A percentile compares a stretch with the other conserved stretches of the same genome.
These are phyloP conservation scores for Dinothrombium tinctorium DNA, from an alignment of 1,140 invertebrate species.

Conservation along the genomic window DNA sequence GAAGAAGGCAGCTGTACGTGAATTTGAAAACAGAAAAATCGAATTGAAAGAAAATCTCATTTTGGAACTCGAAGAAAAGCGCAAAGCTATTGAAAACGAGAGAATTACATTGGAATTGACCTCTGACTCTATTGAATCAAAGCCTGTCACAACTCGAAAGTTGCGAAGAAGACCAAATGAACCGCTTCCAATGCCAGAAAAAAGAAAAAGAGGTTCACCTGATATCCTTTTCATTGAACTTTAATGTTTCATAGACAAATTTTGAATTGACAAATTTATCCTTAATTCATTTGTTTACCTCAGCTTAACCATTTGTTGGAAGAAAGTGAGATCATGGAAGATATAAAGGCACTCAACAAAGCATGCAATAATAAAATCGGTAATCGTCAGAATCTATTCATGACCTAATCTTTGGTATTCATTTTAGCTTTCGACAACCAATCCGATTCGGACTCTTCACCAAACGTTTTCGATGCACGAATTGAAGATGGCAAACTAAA, in stretches of 20 bases:
- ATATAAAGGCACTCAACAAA: conserved; percentile 56
- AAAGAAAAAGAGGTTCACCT: conserved; percentile 40
- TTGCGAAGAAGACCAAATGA: conserved; percentile 72
- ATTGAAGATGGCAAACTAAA: conserved; percentile 83
- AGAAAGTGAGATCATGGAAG: conserved; percentile 64
- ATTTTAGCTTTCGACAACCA: background rate
- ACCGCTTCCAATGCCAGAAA: conserved; percentile 42
- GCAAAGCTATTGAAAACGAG: conserved; percentile 65
- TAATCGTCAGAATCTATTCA: background rate
- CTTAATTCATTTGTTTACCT: no score
- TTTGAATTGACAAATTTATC: no score
- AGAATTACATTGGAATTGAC: conserved; percentile 61
- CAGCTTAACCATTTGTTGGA: conserved; percentile 63
- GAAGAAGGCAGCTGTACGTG: conserved; percentile 58
- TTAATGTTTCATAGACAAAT: no score
- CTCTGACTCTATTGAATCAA: conserved; percentile 24
- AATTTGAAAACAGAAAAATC: conserved; percentile 83
- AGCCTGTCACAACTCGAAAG: conserved; percentile 49
- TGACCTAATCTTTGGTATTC: background rate
- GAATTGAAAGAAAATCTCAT: conserved; percentile 72
- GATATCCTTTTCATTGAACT: no score
- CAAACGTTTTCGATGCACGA: conserved; percentile 35
- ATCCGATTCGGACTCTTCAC: background rate
- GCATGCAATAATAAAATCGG: conserved; percentile 18
- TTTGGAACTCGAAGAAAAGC: conserved; percentile 73